A percentile compares a stretch with the other conserved stretches of the same genome.
phyloP scores from a whole-genome alignment of 2,888 invertebrate genomes.

The Suillia variegata region DNA sequence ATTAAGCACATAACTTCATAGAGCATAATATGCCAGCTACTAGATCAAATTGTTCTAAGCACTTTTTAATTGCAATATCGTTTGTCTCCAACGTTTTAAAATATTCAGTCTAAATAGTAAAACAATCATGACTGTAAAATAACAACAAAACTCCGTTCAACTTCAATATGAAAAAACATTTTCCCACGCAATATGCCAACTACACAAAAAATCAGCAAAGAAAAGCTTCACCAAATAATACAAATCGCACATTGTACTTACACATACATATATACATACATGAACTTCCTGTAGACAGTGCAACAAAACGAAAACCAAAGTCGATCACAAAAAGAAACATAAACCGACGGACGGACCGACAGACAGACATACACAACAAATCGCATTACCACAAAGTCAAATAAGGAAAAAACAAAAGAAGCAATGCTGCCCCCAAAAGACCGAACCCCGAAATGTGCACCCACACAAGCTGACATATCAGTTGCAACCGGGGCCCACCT shows the following conservation, averaged over 20 bases:
- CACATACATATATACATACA: too few species aligned
- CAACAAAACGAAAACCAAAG: background rate
- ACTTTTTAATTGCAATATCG: too few species aligned
- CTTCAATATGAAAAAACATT: background rate
- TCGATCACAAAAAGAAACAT: background rate
- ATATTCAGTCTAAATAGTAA: too few species aligned
- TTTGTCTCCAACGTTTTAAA: too few species aligned
- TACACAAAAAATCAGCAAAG: background rate
- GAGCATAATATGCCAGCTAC: too few species aligned
- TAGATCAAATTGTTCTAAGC: too few species aligned
- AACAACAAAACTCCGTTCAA: too few species aligned
- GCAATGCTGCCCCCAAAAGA: background rate
- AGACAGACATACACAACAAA: background rate
- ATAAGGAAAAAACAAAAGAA: constrained; percentile 4
- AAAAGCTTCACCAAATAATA: background rate
- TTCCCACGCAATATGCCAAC: background rate
- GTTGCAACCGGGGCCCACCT: background rate
- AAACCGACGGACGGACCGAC: background rate
- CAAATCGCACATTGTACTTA: background rate
- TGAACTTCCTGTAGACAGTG: background rate
- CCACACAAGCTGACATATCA: constrained; percentile 1
- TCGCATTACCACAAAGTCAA: background rate
- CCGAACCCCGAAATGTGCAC: background rate
- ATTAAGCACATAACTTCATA: too few species aligned
- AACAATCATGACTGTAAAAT: too few species aligned